A percentile compares a stretch with the other conserved stretches of the same genome.
These are phyloP conservation scores for Meleagris gallopavo DNA, from an alignment of 2,113 vertebrate species.

Conservation along the genomic window DNA sequence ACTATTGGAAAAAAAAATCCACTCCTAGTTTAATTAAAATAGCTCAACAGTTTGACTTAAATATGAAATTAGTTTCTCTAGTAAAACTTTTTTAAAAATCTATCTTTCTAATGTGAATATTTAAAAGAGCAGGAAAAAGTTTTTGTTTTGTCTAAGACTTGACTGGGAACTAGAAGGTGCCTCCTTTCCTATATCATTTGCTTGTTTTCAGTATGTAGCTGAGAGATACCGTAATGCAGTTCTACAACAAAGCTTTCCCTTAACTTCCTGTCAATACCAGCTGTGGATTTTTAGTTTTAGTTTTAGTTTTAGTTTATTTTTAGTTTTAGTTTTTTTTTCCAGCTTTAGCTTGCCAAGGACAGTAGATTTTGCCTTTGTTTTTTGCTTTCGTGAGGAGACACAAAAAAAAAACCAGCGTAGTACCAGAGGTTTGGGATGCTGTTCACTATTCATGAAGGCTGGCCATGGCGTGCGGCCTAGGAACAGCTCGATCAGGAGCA, in stretches of 20 bases:
- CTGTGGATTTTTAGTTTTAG: not conserved
- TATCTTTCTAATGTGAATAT: not conserved
- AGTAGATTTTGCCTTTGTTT: not conserved
- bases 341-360: not conserved
- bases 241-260: not conserved
- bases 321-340: too few species aligned
- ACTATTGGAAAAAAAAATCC: not conserved
- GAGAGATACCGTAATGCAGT: not conserved
- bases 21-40: constrained; percentile 61
- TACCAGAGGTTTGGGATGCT: not conserved
- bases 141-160: not conserved
- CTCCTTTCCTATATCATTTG: not conserved
- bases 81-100: not conserved
- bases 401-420: not conserved
- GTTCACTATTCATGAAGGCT: not conserved
- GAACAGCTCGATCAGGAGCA: not conserved
- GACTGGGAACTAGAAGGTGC: not conserved
- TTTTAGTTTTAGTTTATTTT: too few species aligned
- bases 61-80: constrained; percentile 50
- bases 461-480: fast-evolving
- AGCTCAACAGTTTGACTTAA: constrained; percentile 13
- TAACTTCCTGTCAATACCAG: not conserved
- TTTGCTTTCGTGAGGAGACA: not conserved
- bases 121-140: not conserved
- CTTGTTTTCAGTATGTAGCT: not conserved